Evolutionary conservation across 1,140 invertebrate genomes (phyloP).

Genomic region (Mizuhopecten yessoensis): DNA sequence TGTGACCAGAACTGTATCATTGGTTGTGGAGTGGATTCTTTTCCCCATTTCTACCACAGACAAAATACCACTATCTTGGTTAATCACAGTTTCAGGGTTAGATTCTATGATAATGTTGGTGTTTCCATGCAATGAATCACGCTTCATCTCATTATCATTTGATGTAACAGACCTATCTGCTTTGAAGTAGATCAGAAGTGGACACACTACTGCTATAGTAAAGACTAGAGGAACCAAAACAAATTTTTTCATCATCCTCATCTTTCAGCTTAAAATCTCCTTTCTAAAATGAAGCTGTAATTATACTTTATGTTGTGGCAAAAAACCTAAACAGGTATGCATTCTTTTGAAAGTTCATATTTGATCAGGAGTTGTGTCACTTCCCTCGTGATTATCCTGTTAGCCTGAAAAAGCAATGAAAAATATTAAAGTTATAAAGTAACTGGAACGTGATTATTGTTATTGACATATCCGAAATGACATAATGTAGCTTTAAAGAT

Average conservation of each 20-base stretch:
- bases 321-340: too few relatives aligned
- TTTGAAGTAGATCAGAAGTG: not conserved
- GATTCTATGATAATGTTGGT: slow-evolving; percentile 23
- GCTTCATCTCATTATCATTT: not conserved
- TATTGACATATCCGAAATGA: too few relatives aligned
- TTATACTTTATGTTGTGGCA: too few relatives aligned
- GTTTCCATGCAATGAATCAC: not conserved
- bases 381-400: too few relatives aligned
- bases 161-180: not conserved
- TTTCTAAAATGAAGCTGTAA: too few relatives aligned
- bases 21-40: not conserved
- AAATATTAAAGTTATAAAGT: too few relatives aligned
- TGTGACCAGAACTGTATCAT: slow-evolving; percentile 66
- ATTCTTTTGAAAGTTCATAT: too few relatives aligned
- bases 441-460: too few relatives aligned
- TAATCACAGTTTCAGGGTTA: not conserved
- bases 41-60: not conserved
- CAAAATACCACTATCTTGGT: not conserved
- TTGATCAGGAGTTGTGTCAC: too few relatives aligned
- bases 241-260: not conserved
- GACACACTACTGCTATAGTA: not conserved
- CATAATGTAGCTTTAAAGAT: too few relatives aligned
- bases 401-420: too few relatives aligned
- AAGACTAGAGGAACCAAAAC: not conserved
- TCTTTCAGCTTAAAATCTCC: not conserved